Evolutionary conservation across 2,797 vertebrate species (phyloP).

Genomic region (Hoplostethus atlanticus): DNA sequence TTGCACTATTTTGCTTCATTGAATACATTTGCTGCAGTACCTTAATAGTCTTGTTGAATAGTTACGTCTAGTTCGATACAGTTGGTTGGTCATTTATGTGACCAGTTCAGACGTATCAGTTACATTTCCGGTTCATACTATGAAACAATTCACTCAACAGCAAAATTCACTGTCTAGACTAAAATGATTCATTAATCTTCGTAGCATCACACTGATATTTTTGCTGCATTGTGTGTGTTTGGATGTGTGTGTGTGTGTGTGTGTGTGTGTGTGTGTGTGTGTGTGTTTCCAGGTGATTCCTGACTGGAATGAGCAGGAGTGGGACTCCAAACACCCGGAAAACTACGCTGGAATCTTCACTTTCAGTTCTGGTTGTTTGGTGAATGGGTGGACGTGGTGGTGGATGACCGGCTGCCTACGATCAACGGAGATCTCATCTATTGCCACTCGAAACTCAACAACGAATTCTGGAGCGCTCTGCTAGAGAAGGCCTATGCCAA

Average conservation of each 20-base stretch:
- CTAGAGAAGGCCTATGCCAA: slow-evolving; percentile 97
- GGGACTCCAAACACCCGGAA: slow-evolving; percentile 87
- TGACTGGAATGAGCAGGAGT: slow-evolving; percentile 90
- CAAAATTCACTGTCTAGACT: not conserved
- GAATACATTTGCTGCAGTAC: too few relatives aligned
- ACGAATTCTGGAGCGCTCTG: slow-evolving; percentile 96
- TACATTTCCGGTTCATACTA: not conserved
- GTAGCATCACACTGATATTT: not conserved
- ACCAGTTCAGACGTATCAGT: not conserved
- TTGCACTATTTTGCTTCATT: too few relatives aligned
- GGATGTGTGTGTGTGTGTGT: not conserved
- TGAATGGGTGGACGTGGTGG: slow-evolving; percentile 92
- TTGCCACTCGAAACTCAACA: slow-evolving; percentile 91
- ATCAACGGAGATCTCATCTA: slow-evolving; percentile 89
- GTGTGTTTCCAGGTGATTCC: slow-evolving; percentile 89
- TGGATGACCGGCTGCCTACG: slow-evolving; percentile 94
- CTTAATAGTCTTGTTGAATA: not conserved
- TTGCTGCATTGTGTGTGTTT: not conserved
- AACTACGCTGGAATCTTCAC: slow-evolving; percentile 93
- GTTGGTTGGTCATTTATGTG: not conserved
- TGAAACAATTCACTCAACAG: not conserved
- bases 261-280: slow-evolving; percentile 6
- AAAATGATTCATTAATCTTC: not conserved
- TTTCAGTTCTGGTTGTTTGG: slow-evolving; percentile 96
- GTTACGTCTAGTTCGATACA: not conserved